Conservation (phyloP, 2,888 invertebrate genomes). For the Andrena flavipes region DNA sequence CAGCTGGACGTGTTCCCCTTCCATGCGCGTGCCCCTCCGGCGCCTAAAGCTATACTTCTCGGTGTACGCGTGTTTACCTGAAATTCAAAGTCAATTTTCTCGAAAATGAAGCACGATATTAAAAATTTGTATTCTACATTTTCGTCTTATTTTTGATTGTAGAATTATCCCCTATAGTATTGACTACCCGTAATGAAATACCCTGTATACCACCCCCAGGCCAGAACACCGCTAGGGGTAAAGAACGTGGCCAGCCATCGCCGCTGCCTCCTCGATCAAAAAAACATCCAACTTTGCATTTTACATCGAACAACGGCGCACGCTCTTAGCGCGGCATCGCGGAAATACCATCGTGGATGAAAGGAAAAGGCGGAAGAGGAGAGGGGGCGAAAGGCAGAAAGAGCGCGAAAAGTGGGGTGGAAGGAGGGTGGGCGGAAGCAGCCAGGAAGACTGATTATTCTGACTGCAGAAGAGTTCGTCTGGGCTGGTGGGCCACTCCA, state of each 20-base stretch:
- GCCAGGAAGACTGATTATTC: constrained; percentile 70
- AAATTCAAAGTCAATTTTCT: too few relatives aligned
- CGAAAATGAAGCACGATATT: too few relatives aligned
- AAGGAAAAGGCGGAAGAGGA: constrained; percentile 1
- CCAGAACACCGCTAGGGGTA: background rate
- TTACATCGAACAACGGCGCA: constrained; percentile 15
- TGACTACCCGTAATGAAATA: too few relatives aligned
- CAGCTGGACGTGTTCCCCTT: too few relatives aligned
- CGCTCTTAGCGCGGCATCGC: constrained; percentile 29
- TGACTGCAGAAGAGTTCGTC: constrained; percentile 70
- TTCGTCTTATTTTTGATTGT: too few relatives aligned
- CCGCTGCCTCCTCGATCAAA: constrained; percentile 8
- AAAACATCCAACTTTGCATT: constrained; percentile 32
- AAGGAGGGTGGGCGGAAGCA: constrained; percentile 44
- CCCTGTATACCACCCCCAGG: too few relatives aligned
- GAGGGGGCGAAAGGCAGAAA: background rate
- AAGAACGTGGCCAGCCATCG: background rate
- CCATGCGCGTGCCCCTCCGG: too few relatives aligned
- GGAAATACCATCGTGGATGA: constrained; percentile 41
- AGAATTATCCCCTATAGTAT: too few relatives aligned
- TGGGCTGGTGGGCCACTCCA: constrained; percentile 66
- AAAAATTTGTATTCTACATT: too few relatives aligned
- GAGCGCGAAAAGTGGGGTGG: constrained; percentile 10
- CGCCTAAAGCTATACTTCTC: too few relatives aligned
- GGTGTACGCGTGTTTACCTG: too few relatives aligned